Percentiles rank a stretch among this genome's conserved stretches.
Conservation (phyloP, 2,888 invertebrate genomes). For the Clanis bilineata region DNA sequence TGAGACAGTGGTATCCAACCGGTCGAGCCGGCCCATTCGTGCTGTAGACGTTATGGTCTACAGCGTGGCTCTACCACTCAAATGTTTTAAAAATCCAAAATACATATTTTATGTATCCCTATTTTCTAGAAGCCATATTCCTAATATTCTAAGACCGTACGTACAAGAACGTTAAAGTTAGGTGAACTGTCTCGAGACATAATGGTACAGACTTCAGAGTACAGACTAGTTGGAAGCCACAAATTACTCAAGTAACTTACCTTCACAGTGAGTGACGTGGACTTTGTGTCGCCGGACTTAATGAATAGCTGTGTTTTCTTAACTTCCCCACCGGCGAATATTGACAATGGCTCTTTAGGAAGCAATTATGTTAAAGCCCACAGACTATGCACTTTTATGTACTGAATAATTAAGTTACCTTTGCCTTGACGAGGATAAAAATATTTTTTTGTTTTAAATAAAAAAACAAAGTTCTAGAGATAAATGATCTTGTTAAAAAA, state of each 20-base stretch:
- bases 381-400: neutral
- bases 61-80: no score
- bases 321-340: conserved; percentile 10
- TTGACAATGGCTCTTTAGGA: neutral
- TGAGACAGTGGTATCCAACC: no score
- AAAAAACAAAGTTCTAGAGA: no score
- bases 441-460: no score
- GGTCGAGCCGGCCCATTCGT: no score
- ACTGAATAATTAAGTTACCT: neutral
- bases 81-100: no score
- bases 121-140: conserved; percentile 17
- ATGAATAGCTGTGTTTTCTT: conserved; percentile 45
- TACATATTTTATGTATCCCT: no score
- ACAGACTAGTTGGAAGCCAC: conserved; percentile 38
- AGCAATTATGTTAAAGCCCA: neutral
- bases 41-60: no score
- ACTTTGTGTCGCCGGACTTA: conserved; percentile 53
- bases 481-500: no score
- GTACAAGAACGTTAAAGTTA: conserved; percentile 32
- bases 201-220: conserved; percentile 23
- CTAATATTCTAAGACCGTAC: conserved; percentile 20
- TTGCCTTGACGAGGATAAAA: no score
- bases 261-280: conserved; percentile 53
- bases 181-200: conserved; percentile 33
- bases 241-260: conserved; percentile 44